Conservation (phyloP, 2,888 invertebrate species). For the Teinopalpus imperialis region DNA sequence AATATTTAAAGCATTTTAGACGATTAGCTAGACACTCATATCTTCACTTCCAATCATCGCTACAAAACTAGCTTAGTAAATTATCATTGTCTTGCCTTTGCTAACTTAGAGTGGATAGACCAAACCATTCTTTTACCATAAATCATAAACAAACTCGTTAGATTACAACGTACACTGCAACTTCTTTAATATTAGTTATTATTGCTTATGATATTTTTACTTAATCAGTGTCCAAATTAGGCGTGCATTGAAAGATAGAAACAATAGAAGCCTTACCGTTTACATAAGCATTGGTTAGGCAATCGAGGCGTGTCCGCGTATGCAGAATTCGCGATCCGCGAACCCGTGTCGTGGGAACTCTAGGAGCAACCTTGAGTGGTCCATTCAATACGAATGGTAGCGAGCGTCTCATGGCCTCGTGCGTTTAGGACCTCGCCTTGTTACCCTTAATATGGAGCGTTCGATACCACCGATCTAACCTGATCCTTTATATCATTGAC, state of each 20-base stretch:
- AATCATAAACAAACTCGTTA: no score
- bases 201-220: no score
- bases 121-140: no score
- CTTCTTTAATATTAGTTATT: no score
- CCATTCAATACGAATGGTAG: slow-evolving; percentile 28
- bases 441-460: slow-evolving; percentile 52
- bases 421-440: slow-evolving; percentile 46
- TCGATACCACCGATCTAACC: slow-evolving; percentile 35
- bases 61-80: no score
- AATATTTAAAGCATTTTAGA: no score
- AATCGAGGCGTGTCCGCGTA: slow-evolving; percentile 22
- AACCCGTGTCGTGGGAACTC: slow-evolving; percentile 30
- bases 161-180: no score
- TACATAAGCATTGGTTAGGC: slow-evolving; percentile 12
- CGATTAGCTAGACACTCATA: no score
- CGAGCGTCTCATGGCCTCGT: slow-evolving; percentile 29
- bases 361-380: slow-evolving; percentile 29
- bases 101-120: no score
- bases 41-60: no score
- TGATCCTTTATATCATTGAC: slow-evolving; percentile 29
- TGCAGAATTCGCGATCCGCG: slow-evolving; percentile 19
- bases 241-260: not conserved
- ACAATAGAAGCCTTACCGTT: slow-evolving; percentile 18
- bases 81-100: no score
- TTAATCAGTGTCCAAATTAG: not conserved